Percentiles rank a stretch among this genome's conserved stretches.
These are phyloP conservation scores for Tinamus guttatus DNA, from an alignment of 2,113 vertebrate species.

Conservation along the genomic window DNA sequence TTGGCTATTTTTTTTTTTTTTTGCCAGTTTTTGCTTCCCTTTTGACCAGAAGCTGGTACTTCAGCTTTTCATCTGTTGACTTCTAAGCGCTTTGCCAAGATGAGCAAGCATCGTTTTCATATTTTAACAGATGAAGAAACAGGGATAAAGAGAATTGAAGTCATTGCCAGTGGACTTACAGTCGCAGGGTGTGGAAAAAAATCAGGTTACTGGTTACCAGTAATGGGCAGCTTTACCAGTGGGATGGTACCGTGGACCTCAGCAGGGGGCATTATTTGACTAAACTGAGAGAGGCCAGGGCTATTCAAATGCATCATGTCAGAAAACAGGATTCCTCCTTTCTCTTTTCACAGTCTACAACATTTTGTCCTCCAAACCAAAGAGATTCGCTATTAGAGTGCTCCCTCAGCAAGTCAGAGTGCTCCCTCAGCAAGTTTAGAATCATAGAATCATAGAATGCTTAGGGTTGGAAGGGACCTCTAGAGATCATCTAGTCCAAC, in stretches of 20 bases:
- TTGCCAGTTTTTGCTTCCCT: background rate
- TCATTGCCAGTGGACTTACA: background rate
- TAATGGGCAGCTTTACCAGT: background rate
- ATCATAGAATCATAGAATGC: no score
- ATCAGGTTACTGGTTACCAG: background rate
- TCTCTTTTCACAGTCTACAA: background rate
- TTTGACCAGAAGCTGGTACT: background rate
- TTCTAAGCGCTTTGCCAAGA: background rate
- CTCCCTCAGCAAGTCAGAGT: no score
- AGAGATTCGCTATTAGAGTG: background rate
- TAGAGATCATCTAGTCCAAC: no score
- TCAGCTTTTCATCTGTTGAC: background rate
- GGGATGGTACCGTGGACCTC: background rate
- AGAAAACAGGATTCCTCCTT: background rate
- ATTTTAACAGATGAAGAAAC: background rate
- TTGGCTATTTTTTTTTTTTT: background rate
- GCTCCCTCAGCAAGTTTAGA: no score
- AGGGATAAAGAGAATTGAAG: background rate
- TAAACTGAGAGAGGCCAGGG: background rate
- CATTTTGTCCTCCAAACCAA: background rate
- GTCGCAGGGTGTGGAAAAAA: background rate
- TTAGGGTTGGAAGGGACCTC: no score
- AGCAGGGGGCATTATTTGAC: background rate
- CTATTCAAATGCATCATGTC: background rate
- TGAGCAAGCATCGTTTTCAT: background rate